Base-by-base conservation (phyloP, 2,797 vertebrate species). In the Gambusia yucatana region DNA sequence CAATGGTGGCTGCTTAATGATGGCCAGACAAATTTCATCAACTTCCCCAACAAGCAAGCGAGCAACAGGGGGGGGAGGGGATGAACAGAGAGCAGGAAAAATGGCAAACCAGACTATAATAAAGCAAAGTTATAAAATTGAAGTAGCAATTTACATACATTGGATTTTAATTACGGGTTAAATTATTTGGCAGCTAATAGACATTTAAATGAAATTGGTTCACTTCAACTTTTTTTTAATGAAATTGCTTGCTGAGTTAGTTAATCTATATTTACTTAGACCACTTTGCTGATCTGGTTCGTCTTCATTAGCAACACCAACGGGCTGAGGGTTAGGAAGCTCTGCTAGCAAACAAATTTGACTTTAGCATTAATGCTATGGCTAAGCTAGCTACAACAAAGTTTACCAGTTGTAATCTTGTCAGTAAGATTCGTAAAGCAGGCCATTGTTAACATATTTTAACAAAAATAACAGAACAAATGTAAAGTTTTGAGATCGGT, bases 21-120 rank as follows among this genome's bases (percentile, higher is more conserved):
- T 86, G 84, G 91, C 91, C 92, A 94, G 93, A 95, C 91, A 94
- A 93, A 96, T 96, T 94, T 94, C 91, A 95, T 94, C 94, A 95
- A 93, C 93, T 91, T 94, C 91, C 83, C 89, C 92, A 94, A 94
- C 93, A 94, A 91, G 89, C 88, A 87, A 86, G 81, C 41, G 7
- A n/a, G 57, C 0, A 25, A 25, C 71, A 1, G 14, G 25, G 20
- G 28, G 30, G 13, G 0, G 41, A 61, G 73, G 71, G 47, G 10
- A 17, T 48, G 20, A 41, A 44, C 7, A 44, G 2, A 47, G 47
- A 30, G 25, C 16, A 55, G 77, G 72, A 43, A 43, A n/a, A 39
- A 39, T 22, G 20, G 17, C 13, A 43, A 69, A 69, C 10, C 10
- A 69, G 39, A 43, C 65, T 11, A 10, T 69, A n/a, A 22, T 41